Base-by-base conservation (phyloP, 2,888 invertebrate genomes). In the Stenodera caucasica region DNA sequence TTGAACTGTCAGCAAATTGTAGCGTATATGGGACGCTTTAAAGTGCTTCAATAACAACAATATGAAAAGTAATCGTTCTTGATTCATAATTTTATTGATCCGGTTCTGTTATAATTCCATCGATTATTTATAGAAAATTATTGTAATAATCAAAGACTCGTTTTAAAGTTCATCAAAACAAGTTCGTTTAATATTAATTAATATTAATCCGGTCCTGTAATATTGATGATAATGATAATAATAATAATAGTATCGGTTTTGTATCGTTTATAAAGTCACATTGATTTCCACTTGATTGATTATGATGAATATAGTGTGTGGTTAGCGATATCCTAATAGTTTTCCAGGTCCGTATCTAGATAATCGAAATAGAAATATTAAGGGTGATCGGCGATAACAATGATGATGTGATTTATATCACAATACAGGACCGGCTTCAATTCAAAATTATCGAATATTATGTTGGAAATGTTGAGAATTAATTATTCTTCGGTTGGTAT, bases 281-380 rank as follows among this genome's bases (percentile, higher is more conserved):
- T 45, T 45, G 9, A 45, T 45, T 45, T 45, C 45, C 21, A 45
- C 21, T 45, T 45, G 45, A 45, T 45, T 45, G 2, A 45, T 21
- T 21, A 45, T 21, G 15, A 45, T 21, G 45, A 21, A 21, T 45
- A 45, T 21, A 21, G 21, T 45, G 21, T 45, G 45, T 57, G 50
- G 32, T 60, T 60, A 37, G 50, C 61, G 61, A 61, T 61, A 61
- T 58, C 62, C 62, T 50, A 62, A 62, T 62, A 55, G 53, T 55
- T 58, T 35, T 49, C 21, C 58, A 55, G 62, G 58, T 49, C 35
- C 56, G 58, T 55, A 58, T 62, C 53, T 45, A 54, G 45, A 26
- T 26, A 26, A 15, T 37, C 15, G 37, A 15, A 37, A 8, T 15
- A 37, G 0, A n/a, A 35, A 15, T 8, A 9, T 15, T 2, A 2